Base-by-base conservation (phyloP, 2,113 vertebrate genomes). In the Cryptomyrus ogoouensis region DNA sequence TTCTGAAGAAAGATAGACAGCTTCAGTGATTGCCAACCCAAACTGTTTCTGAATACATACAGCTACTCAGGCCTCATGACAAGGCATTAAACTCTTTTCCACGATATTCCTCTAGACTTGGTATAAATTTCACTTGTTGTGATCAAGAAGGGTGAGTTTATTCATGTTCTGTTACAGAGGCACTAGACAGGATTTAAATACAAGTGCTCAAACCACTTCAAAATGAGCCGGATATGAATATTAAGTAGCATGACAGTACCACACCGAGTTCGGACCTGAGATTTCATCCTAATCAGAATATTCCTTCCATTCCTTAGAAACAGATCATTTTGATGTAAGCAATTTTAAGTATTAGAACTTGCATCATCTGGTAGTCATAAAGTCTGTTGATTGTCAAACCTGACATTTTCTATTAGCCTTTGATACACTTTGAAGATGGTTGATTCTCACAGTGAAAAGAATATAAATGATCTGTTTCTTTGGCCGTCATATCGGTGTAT, bases 391-490 rank as follows among this genome's bases (percentile, higher is more conserved):
- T 83, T 21, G 74, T 39, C 27, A n/a, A 39, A 80, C 27, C 27
- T 80, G 88, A 53, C 47, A 80, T 10, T 47, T 42, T 42, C 49
- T 56, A 83, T 46, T 50, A 83, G 15, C 24, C 19, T 13, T 21
- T 42, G 70, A 80, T 87, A 87, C n/a, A 53, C 50, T 53, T 87
- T 87, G 39, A 89, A 89, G 74, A 83, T 53, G 66, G 49, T 52
- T 49, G 44, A 74, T 31, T 21, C 70, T 53, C 27, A 27, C 74
- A 24, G 31, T 83, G 70, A 53, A 83, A 53, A 42, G 35, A 89
- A 56, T 83, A 77, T 83, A 74, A 56, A 89, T 44, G 31, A 89
- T 89, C 19, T 52, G 21, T 53, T 80, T 89, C 80, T 89, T n/a
- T 87, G 8, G 49, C 21, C 9, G 21, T 44, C 46, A 31, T 50